Base-by-base conservation (phyloP, 2,113 vertebrate species). In the Sardina pilchardus region DNA sequence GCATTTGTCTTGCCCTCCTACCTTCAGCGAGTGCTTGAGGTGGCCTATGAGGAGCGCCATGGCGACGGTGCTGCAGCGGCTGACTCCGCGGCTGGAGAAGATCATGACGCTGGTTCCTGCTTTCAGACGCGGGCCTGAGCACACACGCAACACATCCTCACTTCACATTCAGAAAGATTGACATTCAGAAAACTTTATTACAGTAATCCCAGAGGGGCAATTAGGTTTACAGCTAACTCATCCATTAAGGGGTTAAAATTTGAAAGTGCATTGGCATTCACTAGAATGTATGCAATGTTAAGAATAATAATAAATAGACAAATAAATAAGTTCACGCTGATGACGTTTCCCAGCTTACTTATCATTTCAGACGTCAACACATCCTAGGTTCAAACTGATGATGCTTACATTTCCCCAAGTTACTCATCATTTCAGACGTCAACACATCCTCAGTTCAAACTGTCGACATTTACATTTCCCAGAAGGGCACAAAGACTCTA, bases 11-110 rank as follows among this genome's bases (percentile, higher is more conserved):
- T 30, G 14, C 34, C 6, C 67, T 75, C 67, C 8, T 90, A 94
- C 97, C 96, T 96, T 90, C 83, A 98, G 91, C 81, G 96, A 93
- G 82, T 95, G 94, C 87, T 90, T 90, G 0, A 93, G 91, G 17
- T 85, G 88, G 34, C 96, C 92, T 85, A 98, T 96, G 10, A 98
- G 93, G 30, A 95, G 97, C 21, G 97, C 96, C 21, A 97, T 88
- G 45, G 91, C 43, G 0, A 83, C 91, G 0, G 95, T 88, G 59
- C 96, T 95, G 91, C 96, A 95, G 10, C 96, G 94, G 87, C 96
- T 97, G 42, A 95, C 91, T 21, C 97, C 97, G 75, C 89, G 85
- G 2, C 84, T 95, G 81, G 97, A 98, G 89, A 94, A 94, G 34
- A 97, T 89, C 91, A 98, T 89, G 42, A 96, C 85, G 7, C 94